phyloP scores from a whole-genome alignment of 2,113 vertebrate species.

The Chaetodon trifascialis region DNA sequence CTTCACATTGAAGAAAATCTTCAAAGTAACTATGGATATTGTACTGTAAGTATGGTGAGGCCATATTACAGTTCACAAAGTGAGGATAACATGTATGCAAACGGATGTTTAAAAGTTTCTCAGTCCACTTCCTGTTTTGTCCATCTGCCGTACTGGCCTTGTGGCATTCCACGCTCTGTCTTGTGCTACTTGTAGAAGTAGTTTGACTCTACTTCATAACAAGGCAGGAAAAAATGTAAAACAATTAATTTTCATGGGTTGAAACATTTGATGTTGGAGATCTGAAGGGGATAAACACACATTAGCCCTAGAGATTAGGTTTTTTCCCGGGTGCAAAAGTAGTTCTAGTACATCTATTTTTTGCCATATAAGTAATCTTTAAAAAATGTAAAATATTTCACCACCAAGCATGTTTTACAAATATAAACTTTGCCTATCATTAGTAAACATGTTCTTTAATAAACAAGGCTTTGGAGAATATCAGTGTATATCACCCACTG shows the following conservation, averaged over 20 bases:
- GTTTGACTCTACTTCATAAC: not conserved
- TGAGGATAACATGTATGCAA: not conserved
- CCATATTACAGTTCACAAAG: not conserved
- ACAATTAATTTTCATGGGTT: constrained; percentile 7
- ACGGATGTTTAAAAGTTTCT: constrained; percentile 6
- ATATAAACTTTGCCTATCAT: constrained; percentile 46
- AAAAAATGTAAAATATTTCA: constrained; percentile 25
- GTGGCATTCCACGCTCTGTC: not conserved
- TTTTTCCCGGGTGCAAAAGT: constrained; percentile 19
- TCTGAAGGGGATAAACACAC: constrained; percentile 41
- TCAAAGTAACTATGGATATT: too few species aligned
- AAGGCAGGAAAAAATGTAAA: constrained; percentile 14
- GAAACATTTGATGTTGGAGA: constrained; percentile 37
- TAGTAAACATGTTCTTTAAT: constrained; percentile 53
- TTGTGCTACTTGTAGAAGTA: not conserved
- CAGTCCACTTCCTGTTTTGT: not conserved
- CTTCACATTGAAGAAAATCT: too few species aligned
- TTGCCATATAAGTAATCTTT: constrained; percentile 26
- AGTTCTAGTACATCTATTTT: constrained; percentile 47
- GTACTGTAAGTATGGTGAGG: too few species aligned
- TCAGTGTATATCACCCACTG: constrained; percentile 45
- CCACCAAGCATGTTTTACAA: constrained; percentile 43
- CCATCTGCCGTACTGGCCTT: not conserved
- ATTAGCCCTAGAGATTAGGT: constrained; percentile 39
- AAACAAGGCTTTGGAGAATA: constrained; percentile 56